Evolutionary conservation across 2,113 vertebrate genomes (phyloP).

Genomic region (Catharus bicknelli): DNA sequence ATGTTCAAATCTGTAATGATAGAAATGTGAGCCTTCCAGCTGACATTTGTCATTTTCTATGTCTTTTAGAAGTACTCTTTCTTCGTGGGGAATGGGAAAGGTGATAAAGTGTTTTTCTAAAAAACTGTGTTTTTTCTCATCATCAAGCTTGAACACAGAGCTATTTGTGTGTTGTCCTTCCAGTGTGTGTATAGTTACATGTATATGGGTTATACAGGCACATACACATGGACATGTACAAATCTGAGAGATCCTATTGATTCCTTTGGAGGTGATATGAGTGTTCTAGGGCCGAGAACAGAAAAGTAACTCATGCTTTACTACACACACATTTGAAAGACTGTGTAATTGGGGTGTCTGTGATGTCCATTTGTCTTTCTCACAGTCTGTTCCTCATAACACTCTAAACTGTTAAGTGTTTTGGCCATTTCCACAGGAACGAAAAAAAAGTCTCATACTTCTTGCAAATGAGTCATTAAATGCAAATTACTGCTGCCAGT

Average conservation of each 20-base stretch:
- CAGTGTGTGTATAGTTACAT: neutral
- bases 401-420: neutral
- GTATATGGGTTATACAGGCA: neutral
- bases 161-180: neutral
- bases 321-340: neutral
- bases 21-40: neutral
- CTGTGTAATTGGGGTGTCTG: neutral
- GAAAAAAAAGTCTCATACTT: neutral
- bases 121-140: neutral
- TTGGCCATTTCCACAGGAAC: neutral
- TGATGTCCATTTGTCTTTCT: neutral
- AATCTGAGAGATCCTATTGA: neutral
- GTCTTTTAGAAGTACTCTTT: neutral
- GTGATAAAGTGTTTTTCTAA: neutral
- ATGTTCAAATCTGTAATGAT: neutral
- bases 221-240: rapidly evolving
- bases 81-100: neutral
- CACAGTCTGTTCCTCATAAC: neutral
- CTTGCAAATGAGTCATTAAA: neutral
- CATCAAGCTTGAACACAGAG: neutral
- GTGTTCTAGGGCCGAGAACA: neutral
- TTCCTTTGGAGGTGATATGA: neutral
- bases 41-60: neutral
- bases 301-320: neutral
- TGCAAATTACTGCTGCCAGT: neutral